Evolutionary conservation across 2,113 vertebrate genomes (phyloP), one percentile per base, ranked within the genome.

Genomic region (Spea multiplicata): DNA sequence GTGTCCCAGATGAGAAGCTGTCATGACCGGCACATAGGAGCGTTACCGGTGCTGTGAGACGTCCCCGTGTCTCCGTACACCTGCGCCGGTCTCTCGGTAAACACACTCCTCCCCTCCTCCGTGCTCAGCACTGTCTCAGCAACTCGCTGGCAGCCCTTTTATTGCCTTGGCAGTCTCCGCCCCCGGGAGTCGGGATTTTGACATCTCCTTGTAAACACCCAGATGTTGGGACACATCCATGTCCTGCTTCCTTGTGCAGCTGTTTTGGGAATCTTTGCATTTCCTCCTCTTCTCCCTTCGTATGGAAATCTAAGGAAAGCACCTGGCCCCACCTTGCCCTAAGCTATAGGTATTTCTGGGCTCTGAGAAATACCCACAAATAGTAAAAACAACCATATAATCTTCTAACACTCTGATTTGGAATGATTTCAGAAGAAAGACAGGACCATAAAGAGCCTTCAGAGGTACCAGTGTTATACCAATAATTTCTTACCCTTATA

Each of bases 161-260:
- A 44, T 10, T 2, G 3, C 6, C 8, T 44, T 5, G 1, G 7
- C 70, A 45, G 61, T 5, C 71, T 16, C 64, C 61, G 6, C 78
- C 50, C 50, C 74, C 49, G 10, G 50, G 50, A 53, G 6, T 53
- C 50, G 2, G 50, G 8, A 61, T 61, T 61, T 10, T n/a, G 4
- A 10, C 8, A 61, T 61, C 9, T 61, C 57, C 57, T 3, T 5
- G 14, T 61, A 76, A 71, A 72, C 76, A 66, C 30, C 55, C 68
- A 72, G 59, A 65, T 71, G 65, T 74, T 17, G 52, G 9, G 66
- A 68, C 10, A 57, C 8, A 8, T 47, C 74, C 16, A 50, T 45
- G 44, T 30, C 65, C 66, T 71, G 57, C 47, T 78, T 76, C 59
- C 44, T 65, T 14, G 3, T 49, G 8, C 72, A 62, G 14, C 30